Evolutionary conservation across 2,113 vertebrate species (phyloP).

Genomic region (Telmatochromis brachygnathus): DNA sequence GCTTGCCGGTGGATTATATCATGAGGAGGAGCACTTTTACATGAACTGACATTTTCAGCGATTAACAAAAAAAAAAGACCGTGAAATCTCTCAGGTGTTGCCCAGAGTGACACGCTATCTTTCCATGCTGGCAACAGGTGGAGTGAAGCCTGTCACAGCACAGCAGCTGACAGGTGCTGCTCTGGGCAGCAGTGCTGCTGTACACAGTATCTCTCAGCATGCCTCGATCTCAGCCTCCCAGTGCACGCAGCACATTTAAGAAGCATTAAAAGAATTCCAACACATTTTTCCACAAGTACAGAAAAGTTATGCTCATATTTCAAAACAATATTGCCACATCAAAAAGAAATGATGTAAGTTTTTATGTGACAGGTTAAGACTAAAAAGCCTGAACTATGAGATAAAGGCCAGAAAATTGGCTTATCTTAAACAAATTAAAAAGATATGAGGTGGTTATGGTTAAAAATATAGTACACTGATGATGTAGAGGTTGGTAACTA

Average conservation of each 20-base stretch:
- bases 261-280: not conserved
- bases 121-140: not conserved
- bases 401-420: not conserved
- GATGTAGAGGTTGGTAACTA: not conserved
- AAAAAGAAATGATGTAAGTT: not conserved
- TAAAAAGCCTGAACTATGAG: not conserved
- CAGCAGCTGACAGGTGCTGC: slow-evolving; percentile 5
- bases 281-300: not conserved
- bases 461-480: fast-evolving
- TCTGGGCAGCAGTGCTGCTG: not conserved
- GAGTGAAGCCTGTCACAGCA: not conserved
- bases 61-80: not conserved
- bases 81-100: not conserved
- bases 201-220: not conserved
- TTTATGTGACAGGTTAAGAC: not conserved
- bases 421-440: not conserved
- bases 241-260: not conserved
- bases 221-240: not conserved
- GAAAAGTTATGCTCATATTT: not conserved
- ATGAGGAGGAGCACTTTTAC: not conserved
- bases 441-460: not conserved
- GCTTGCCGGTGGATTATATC: not conserved
- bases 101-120: not conserved
- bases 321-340: not conserved
- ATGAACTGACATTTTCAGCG: not conserved